These are phyloP conservation scores for Sigmodon hispidus DNA, from an alignment of 2,113 vertebrate genomes.

Conservation along the genomic window DNA sequence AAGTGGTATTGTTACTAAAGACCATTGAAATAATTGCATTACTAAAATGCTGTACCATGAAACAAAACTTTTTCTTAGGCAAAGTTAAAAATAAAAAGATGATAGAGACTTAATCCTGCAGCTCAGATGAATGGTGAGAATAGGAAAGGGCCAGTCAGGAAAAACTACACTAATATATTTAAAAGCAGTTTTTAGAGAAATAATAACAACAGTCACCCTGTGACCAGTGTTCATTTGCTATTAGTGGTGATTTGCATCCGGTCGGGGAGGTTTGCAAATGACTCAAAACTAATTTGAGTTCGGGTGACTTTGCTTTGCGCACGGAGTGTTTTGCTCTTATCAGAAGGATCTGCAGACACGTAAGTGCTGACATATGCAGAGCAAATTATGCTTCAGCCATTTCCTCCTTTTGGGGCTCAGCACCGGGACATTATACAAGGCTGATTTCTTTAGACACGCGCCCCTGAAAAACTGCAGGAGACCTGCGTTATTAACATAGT, in stretches of 20 bases:
- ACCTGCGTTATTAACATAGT: slow-evolving; percentile 65
- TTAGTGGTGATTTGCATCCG: slow-evolving; percentile 42
- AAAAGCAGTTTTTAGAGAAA: slow-evolving; percentile 74
- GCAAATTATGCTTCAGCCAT: slow-evolving; percentile 55
- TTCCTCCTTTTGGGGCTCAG: slow-evolving; percentile 48
- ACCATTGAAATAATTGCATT: not conserved
- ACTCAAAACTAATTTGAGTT: slow-evolving; percentile 67
- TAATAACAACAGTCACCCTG: slow-evolving; percentile 69
- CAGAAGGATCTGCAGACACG: slow-evolving; percentile 43
- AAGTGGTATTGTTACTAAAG: slow-evolving; percentile 28
- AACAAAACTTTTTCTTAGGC: not conserved
- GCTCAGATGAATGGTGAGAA: slow-evolving; percentile 44
- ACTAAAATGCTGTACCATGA: slow-evolving; percentile 31
- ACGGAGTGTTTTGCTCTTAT: slow-evolving; percentile 63
- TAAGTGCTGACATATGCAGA: not conserved
- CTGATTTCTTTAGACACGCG: slow-evolving; percentile 64
- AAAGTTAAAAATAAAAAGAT: slow-evolving; percentile 61
- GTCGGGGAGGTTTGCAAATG: not conserved
- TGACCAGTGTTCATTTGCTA: slow-evolving; percentile 60
- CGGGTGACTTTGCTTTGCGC: slow-evolving; percentile 48
- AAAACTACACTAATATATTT: slow-evolving; percentile 60
- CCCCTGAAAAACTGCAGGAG: slow-evolving; percentile 26
- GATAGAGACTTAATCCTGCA: slow-evolving; percentile 43
- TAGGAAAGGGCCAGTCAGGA: slow-evolving; percentile 63
- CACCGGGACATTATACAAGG: not conserved